Evolutionary conservation across 2,113 vertebrate genomes (phyloP).

Genomic region (Rhinoptilus africanus): DNA sequence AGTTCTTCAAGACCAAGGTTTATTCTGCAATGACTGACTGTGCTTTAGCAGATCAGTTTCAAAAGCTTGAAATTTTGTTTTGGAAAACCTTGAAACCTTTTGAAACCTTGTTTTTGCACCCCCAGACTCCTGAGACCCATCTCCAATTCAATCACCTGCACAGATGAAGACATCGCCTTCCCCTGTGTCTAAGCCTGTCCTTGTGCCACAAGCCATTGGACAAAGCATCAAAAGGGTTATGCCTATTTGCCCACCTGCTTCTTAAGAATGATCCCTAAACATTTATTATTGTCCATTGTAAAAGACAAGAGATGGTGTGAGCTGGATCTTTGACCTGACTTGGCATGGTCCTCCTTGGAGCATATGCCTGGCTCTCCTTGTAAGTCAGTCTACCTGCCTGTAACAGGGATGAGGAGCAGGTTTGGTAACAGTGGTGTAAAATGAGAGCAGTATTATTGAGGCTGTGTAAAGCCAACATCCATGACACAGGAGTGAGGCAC

Average conservation of each 20-base stretch:
- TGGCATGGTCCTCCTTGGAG: background rate
- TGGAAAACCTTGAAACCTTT: background rate
- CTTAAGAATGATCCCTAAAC: background rate
- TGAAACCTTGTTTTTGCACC: background rate
- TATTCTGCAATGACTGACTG: background rate
- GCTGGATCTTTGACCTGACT: background rate
- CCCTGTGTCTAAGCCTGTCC: background rate
- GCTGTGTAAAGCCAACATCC: background rate
- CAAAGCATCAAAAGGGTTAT: background rate
- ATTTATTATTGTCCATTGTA: background rate
- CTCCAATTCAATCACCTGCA: rapidly evolving
- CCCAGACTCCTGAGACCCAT: background rate
- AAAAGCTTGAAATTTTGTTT: background rate
- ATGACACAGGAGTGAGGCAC: background rate
- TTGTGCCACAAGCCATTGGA: background rate
- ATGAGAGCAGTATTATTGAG: background rate
- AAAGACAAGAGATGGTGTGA: background rate
- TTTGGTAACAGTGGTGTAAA: background rate
- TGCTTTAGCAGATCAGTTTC: background rate
- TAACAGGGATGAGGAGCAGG: background rate
- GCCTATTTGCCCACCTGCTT: background rate
- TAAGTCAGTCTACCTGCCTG: background rate
- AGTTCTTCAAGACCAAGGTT: background rate
- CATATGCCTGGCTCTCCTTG: background rate
- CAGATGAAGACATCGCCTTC: background rate